Conservation (phyloP, 35 echinoderm and acorn worm genomes). For the Ophioderma brevispina region DNA sequence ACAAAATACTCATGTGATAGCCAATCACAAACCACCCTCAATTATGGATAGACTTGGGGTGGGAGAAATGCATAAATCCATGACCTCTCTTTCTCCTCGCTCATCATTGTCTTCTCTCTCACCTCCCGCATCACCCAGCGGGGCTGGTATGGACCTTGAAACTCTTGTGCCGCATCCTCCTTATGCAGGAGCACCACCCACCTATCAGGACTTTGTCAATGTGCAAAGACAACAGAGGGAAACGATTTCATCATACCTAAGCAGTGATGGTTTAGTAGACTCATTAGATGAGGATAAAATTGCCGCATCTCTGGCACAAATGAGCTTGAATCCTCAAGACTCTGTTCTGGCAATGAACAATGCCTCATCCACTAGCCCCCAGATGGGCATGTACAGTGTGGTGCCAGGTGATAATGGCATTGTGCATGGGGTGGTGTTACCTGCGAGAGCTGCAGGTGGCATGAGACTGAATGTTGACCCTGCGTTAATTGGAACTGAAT, state of each 20-base stretch:
- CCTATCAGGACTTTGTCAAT: constrained; percentile 59
- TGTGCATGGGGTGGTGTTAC: not conserved
- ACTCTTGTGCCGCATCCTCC: not conserved
- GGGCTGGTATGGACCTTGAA: constrained; percentile 15
- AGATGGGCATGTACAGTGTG: not conserved
- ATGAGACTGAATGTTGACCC: constrained; percentile 35
- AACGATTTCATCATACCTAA: constrained; percentile 11
- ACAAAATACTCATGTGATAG: not conserved
- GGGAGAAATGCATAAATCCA: constrained; percentile 45
- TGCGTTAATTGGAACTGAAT: constrained; percentile 31
- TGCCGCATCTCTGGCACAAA: constrained; percentile 38
- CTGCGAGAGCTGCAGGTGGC: constrained; percentile 8
- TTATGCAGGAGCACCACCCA: constrained; percentile 60
- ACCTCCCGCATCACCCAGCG: constrained; percentile 88
- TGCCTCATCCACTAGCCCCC: not conserved
- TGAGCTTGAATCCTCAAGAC: constrained; percentile 29
- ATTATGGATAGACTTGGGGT: constrained; percentile 23
- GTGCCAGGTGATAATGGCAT: constrained; percentile 18
- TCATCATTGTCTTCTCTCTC: constrained; percentile 97
- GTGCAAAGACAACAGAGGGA: constrained; percentile 20
- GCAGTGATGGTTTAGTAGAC: not conserved
- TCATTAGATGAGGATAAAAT: constrained; percentile 67
- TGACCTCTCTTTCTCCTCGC: constrained; percentile 75
- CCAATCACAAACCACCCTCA: constrained; percentile 7
- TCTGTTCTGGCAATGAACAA: not conserved